phyloP scores from a whole-genome alignment of 2,113 vertebrate species.

The Ceuthmochares aereus region DNA sequence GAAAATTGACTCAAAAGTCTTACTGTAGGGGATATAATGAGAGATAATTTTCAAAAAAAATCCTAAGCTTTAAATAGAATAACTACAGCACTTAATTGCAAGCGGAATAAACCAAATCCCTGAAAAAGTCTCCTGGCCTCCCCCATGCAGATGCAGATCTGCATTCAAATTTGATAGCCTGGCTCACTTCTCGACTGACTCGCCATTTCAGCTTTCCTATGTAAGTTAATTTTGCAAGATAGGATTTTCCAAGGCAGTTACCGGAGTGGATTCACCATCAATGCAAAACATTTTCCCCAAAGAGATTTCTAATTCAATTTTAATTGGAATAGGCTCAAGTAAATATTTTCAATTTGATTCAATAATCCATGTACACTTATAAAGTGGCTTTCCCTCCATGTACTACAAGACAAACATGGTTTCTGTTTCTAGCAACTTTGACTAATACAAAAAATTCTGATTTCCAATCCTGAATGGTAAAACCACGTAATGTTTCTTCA shows the following conservation, averaged over 20 bases:
- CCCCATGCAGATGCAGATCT: background rate
- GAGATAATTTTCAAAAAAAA: background rate
- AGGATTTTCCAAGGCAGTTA: background rate
- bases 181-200: background rate
- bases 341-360: conserved; percentile 75
- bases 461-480: background rate
- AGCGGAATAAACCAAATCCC: background rate
- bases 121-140: background rate
- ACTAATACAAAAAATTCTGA: conserved; percentile 36
- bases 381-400: conserved; percentile 39
- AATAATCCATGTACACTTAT: conserved; percentile 67
- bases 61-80: background rate
- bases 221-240: background rate
- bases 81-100: background rate
- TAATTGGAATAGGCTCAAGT: conserved; percentile 57
- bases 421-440: conserved; percentile 34
- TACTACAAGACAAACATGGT: conserved; percentile 37
- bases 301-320: conserved; percentile 61
- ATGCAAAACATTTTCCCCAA: background rate
- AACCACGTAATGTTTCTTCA: background rate
- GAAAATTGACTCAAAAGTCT: background rate
- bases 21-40: accelerated
- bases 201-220: background rate
- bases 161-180: background rate
- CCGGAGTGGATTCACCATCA: conserved; percentile 20